Percentiles rank a stretch among this genome's conserved stretches.
Evolutionary conservation across 2,888 invertebrate species (phyloP).

Genomic region (Trisateles emortualis): DNA sequence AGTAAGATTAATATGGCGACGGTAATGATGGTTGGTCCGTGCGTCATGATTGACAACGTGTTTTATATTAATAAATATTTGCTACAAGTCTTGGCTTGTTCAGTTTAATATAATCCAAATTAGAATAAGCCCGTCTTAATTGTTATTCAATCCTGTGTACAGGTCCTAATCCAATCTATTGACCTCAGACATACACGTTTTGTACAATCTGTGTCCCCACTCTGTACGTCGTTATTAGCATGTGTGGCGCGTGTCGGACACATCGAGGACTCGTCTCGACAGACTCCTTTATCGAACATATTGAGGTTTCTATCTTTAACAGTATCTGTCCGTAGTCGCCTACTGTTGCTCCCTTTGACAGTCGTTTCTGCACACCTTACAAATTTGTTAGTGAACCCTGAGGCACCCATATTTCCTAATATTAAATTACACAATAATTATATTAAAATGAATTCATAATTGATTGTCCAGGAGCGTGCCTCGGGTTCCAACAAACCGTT

Average conservation of each 20-base stretch:
- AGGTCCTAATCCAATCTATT: too few relatives aligned
- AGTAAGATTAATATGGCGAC: too few relatives aligned
- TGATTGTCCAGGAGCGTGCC: conserved; percentile 1
- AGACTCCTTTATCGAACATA: not conserved
- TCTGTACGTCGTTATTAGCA: conserved; percentile 18
- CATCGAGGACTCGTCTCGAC: conserved; percentile 10
- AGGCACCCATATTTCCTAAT: not conserved
- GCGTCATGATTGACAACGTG: too few relatives aligned
- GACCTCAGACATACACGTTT: too few relatives aligned
- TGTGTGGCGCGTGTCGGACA: conserved; percentile 20
- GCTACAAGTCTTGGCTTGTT: too few relatives aligned
- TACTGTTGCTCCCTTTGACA: not conserved
- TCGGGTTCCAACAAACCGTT: not conserved
- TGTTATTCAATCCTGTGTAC: too few relatives aligned
- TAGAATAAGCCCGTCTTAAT: too few relatives aligned
- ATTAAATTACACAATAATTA: not conserved
- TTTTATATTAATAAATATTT: too few relatives aligned
- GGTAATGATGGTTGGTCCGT: too few relatives aligned
- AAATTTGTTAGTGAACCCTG: not conserved
- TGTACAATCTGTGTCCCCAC: conserved; percentile 3
- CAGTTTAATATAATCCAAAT: too few relatives aligned
- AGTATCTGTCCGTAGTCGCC: not conserved
- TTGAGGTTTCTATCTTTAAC: not conserved
- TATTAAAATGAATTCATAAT: not conserved
- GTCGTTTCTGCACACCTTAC: not conserved